Evolutionary conservation across 2,797 vertebrate species (phyloP).

Genomic region (Acanthiza pusilla): DNA sequence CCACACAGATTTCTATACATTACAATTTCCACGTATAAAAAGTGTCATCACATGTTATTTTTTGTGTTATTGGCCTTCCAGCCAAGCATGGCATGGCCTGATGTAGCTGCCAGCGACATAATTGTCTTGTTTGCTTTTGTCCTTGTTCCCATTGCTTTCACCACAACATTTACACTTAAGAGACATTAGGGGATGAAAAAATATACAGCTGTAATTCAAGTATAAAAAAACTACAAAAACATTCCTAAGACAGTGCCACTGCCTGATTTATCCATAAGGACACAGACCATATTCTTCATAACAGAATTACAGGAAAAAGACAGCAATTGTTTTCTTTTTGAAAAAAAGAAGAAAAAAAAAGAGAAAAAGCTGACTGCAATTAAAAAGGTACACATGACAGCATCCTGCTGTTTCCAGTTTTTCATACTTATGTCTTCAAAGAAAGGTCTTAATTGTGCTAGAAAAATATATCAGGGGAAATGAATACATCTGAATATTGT

Average conservation of each 20-base stretch:
- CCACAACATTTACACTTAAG: background rate
- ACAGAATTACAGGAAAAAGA: background rate
- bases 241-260: background rate
- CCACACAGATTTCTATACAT: rapidly evolving
- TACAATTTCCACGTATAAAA: background rate
- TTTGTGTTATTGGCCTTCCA: background rate
- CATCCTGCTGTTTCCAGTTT: background rate
- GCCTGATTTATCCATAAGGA: background rate
- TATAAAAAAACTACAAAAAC: background rate
- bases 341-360: background rate
- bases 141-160: background rate
- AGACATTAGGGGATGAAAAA: background rate
- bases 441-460: background rate
- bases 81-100: background rate
- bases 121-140: background rate
- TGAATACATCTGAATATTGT: background rate
- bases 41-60: background rate
- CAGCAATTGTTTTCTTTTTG: background rate
- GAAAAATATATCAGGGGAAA: background rate
- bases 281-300: background rate
- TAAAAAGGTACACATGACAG: background rate
- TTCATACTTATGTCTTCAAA: background rate
- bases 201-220: background rate
- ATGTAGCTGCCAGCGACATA: background rate
- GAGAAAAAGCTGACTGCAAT: background rate